These are phyloP conservation scores for Melanostoma scalare DNA, from an alignment of 2,888 invertebrate species.

Conservation along the genomic window DNA sequence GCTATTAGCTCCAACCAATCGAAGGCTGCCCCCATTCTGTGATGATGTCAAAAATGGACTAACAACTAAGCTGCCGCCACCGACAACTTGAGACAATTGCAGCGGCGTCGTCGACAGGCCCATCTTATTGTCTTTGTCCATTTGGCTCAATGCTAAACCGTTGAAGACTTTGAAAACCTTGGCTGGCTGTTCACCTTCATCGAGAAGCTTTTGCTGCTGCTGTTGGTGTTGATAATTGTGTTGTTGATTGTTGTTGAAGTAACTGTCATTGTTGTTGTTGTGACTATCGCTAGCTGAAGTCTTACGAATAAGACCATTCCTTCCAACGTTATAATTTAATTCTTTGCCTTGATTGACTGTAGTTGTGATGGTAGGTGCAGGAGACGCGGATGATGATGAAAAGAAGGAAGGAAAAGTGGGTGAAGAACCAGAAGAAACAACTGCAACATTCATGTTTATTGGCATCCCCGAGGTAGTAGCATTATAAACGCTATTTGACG, in stretches of 20 bases:
- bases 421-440: constrained; percentile 60
- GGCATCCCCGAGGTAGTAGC: constrained; percentile 74
- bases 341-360: constrained; percentile 71
- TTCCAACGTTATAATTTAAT: constrained; percentile 60
- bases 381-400: constrained; percentile 54
- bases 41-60: constrained; percentile 78
- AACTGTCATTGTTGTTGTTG: constrained; percentile 53
- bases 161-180: constrained; percentile 78
- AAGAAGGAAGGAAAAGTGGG: constrained; percentile 60
- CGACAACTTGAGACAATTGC: constrained; percentile 75
- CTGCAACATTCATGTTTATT: constrained; percentile 75
- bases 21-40: constrained; percentile 72
- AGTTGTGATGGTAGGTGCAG: constrained; percentile 56
- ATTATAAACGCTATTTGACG: constrained; percentile 66
- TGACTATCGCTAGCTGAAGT: constrained; percentile 59
- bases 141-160: constrained; percentile 73
- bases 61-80: constrained; percentile 83
- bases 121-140: constrained; percentile 75
- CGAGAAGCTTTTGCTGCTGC: constrained; percentile 66
- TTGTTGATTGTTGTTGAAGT: constrained; percentile 47
- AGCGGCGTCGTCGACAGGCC: constrained; percentile 69
- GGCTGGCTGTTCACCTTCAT: constrained; percentile 77
- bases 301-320: constrained; percentile 63
- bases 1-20: constrained; percentile 75
- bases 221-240: constrained; percentile 28